Base-by-base conservation (phyloP, 1,140 invertebrate genomes). In the Solenopsis fugax region DNA sequence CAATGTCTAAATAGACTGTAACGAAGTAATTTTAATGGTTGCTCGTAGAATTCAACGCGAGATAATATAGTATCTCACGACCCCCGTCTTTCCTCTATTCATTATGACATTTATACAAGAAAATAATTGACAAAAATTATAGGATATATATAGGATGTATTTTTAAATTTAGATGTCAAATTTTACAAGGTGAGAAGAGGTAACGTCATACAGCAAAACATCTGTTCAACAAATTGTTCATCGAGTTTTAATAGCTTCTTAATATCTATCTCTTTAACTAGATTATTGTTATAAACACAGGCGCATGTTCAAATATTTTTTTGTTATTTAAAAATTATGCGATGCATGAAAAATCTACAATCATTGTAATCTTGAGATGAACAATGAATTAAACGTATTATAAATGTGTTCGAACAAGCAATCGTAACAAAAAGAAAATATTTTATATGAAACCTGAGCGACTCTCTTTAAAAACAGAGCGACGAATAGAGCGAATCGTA, bases 51-150 rank as follows among this genome's bases (percentile, higher is more conserved):
- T 29, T 29, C 29, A 29, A 29, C 29, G 29, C 29, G 29, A 29
- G 29, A 29, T 29, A 29, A 29, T 29, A 29, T 29, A 29, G 29
- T 29, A 29, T 29, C 29, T 29, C 29, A 29, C 29, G 2, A 29
- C 29, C 29, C 29, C 29, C 29, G 29, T 29, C 29, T 29, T 29
- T 29, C 29, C 29, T 29, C 2, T 29, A 56, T 76, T 88, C 73
- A 58, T 85, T 88, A 72, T n/a, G 56, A 67, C 52, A 50, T 87
- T 87, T 82, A 34, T 80, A 81, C 45, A 81, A 16, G 12, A n/a
- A 62, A 64, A 65, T 60, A 54, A 58, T 88, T 24, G 24, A 76
- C 9, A 88, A 77, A 77, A 69, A 72, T 50, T 64, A 64, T 34
- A 85, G 54, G 16, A 87, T 86, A 1, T 78, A 37, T 37, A 52